Percentiles rank a stretch among this genome's conserved stretches.
These are phyloP conservation scores for Prionace glauca DNA, from an alignment of 2,797 vertebrate genomes.

Conservation along the genomic window DNA sequence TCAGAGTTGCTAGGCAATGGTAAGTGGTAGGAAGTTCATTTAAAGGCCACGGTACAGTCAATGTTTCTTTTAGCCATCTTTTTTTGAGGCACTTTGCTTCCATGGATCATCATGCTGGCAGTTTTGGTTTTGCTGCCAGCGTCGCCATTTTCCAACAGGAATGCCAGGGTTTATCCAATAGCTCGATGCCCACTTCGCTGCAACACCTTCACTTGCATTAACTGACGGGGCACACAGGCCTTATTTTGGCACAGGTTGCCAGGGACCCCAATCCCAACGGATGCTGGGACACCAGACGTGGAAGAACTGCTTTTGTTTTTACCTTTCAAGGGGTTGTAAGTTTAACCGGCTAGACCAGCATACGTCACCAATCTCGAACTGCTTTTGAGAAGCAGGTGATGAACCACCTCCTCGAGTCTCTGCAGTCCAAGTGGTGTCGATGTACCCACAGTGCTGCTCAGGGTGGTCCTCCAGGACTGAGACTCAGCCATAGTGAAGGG, in stretches of 20 bases:
- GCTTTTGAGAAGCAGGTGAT: background rate
- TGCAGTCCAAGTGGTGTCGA: background rate
- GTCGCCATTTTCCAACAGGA: background rate
- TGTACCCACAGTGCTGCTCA: too few species aligned
- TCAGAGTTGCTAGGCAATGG: background rate
- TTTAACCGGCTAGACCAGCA: background rate
- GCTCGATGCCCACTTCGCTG: background rate
- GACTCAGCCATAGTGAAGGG: too few species aligned
- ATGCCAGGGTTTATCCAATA: background rate
- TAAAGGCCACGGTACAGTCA: background rate
- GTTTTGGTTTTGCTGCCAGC: background rate
- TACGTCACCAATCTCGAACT: background rate
- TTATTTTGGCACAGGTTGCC: background rate
- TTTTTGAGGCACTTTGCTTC: background rate
- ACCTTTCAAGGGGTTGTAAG: too few species aligned
- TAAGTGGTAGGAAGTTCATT: background rate
- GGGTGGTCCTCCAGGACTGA: too few species aligned
- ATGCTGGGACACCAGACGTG: background rate
- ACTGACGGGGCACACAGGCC: background rate
- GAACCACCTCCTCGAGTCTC: background rate
- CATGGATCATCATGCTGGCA: background rate
- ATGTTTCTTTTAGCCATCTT: background rate
- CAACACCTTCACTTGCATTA: too few species aligned
- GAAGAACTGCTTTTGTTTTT: too few species aligned
- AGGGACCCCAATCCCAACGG: background rate